Conservation (phyloP, 2,888 invertebrate genomes). For the Trichopria drosophilae region DNA sequence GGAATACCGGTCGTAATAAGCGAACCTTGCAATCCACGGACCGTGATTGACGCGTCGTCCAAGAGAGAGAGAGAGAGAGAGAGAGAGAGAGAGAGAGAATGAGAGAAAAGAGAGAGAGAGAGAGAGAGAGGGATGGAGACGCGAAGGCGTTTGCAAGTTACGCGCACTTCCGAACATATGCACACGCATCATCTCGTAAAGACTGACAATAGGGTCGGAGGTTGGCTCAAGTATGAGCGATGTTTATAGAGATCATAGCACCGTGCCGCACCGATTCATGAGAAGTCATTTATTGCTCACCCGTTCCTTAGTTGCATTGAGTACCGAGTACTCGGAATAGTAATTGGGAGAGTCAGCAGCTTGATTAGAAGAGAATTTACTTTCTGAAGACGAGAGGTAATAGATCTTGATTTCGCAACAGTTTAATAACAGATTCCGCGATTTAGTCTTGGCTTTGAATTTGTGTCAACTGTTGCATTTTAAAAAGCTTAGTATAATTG, state of each 20-base stretch:
- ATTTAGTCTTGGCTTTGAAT: too few species aligned
- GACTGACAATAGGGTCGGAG: conserved; percentile 4
- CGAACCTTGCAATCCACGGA: too few species aligned
- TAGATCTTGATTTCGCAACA: too few species aligned
- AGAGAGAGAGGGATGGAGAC: neutral
- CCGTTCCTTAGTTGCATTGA: conserved; percentile 2
- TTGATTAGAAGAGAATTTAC: neutral
- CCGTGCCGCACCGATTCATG: conserved; percentile 37
- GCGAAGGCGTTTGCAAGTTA: conserved; percentile 8
- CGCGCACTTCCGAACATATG: neutral
- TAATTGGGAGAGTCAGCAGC: conserved; percentile 23
- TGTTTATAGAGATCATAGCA: conserved; percentile 52
- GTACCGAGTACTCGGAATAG: conserved; percentile 18
- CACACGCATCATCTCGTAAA: neutral
- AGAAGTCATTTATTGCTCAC: conserved; percentile 41
- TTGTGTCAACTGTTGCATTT: too few species aligned
- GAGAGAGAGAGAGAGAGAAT: neutral
- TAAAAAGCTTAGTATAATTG: too few species aligned
- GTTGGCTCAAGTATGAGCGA: conserved; percentile 45
- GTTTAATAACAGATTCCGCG: too few species aligned
- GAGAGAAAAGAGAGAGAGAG: neutral
- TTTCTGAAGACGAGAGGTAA: too few species aligned
- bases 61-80: conserved; percentile 4
- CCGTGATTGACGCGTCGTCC: too few species aligned
- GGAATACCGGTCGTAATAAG: too few species aligned